phyloP scores from a whole-genome alignment of 2,888 invertebrate species.

The Lasioglossum pauxillum region DNA sequence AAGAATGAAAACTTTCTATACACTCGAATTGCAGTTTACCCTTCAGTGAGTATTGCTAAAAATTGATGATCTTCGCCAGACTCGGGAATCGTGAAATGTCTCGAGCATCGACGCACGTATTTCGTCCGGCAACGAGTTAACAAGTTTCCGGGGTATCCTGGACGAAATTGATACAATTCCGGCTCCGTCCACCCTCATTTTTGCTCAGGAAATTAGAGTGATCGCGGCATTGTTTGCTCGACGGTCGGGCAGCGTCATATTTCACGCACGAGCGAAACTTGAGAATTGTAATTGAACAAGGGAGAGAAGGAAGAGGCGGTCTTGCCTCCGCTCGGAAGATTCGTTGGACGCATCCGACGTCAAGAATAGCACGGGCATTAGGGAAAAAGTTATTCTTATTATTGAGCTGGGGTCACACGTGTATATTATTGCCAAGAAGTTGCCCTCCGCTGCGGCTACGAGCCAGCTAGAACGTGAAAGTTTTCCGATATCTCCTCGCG shows the following conservation, averaged over 20 bases:
- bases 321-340: slow-evolving; percentile 22
- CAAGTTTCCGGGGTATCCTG: slow-evolving; percentile 1
- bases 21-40: background rate
- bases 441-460: slow-evolving; percentile 56
- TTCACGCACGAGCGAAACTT: slow-evolving; percentile 59
- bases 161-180: slow-evolving; percentile 25
- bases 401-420: slow-evolving; percentile 74
- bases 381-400: slow-evolving; percentile 72
- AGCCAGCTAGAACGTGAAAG: slow-evolving; percentile 56
- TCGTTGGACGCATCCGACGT: slow-evolving; percentile 55
- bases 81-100: background rate
- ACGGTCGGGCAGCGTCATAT: slow-evolving; percentile 48
- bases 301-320: slow-evolving; percentile 27
- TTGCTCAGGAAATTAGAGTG: slow-evolving; percentile 55
- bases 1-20: background rate
- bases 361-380: slow-evolving; percentile 54
- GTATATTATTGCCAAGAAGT: slow-evolving; percentile 78
- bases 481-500: slow-evolving; percentile 64
- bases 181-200: slow-evolving; percentile 21
- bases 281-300: slow-evolving; percentile 65
- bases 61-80: background rate
- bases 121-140: slow-evolving; percentile 16
- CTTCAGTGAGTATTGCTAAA: background rate
- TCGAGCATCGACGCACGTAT: background rate
- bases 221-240: slow-evolving; percentile 49